Evolutionary conservation across 2,113 vertebrate species (phyloP).

Genomic region (Thunnus thynnus): DNA sequence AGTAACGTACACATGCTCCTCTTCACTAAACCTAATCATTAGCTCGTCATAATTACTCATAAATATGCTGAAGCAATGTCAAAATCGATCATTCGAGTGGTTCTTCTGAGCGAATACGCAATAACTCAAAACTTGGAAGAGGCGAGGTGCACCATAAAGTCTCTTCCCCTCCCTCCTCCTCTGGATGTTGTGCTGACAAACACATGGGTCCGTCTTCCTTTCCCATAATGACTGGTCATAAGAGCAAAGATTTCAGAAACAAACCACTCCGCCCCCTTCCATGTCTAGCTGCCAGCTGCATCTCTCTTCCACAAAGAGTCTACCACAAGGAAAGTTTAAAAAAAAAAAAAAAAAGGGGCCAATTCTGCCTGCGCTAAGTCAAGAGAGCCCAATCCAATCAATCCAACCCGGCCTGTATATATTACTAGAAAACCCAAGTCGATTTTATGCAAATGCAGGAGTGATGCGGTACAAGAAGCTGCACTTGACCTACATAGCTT

Average conservation of each 20-base stretch:
- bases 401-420: slow-evolving; percentile 10
- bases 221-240: slow-evolving; percentile 63
- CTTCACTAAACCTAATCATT: slow-evolving; percentile 23
- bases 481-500: slow-evolving; percentile 81
- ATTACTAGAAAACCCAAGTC: slow-evolving; percentile 40
- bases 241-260: slow-evolving; percentile 62
- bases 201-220: slow-evolving; percentile 23
- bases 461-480: slow-evolving; percentile 66
- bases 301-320: slow-evolving; percentile 35
- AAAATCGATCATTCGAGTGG: slow-evolving; percentile 21
- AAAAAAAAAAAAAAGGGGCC: neutral
- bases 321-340: neutral
- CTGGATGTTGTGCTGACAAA: slow-evolving; percentile 42
- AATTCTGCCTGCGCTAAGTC: neutral
- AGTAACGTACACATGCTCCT: slow-evolving; percentile 1
- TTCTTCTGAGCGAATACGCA: slow-evolving; percentile 9
- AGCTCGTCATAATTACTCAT: slow-evolving; percentile 15
- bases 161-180: slow-evolving; percentile 18
- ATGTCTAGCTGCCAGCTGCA: slow-evolving; percentile 34
- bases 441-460: slow-evolving; percentile 76
- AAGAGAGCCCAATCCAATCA: slow-evolving; percentile 42
- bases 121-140: neutral
- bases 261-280: slow-evolving; percentile 56
- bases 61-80: slow-evolving; percentile 26
- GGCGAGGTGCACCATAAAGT: neutral